phyloP scores from a whole-genome alignment of 2,113 vertebrate genomes.

The Cygnus buccinator region DNA sequence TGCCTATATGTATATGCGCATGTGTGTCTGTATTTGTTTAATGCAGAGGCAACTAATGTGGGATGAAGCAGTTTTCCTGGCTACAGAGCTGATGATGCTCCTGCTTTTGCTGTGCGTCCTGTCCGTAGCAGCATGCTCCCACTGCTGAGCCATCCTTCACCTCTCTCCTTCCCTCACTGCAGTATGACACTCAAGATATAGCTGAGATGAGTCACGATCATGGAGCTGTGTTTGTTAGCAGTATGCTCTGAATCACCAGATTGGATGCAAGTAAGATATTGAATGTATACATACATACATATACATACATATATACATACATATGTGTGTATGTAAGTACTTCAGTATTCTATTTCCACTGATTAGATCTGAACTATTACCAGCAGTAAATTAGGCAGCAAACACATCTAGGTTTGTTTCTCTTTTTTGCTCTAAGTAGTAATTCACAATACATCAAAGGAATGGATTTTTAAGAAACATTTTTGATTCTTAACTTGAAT shows the following conservation, averaged over 20 bases:
- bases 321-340: background rate
- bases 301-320: background rate
- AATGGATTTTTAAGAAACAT: slow-evolving; percentile 10
- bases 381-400: background rate
- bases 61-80: background rate
- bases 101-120: background rate
- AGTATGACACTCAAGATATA: background rate
- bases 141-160: background rate
- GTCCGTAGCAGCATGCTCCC: background rate
- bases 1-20: background rate
- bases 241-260: background rate
- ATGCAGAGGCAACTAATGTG: background rate
- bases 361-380: background rate
- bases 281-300: background rate
- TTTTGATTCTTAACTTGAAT: slow-evolving; percentile 26
- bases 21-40: background rate
- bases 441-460: background rate
- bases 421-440: background rate
- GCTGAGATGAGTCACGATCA: background rate
- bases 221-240: slow-evolving; percentile 17
- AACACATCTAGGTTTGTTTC: background rate
- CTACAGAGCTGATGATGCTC: fast-evolving
- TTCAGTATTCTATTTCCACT: slow-evolving; percentile 9
- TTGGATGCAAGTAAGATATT: background rate
- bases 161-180: background rate